A percentile compares a stretch with the other conserved stretches of the same genome.
These are phyloP conservation scores for Blera fallax DNA, from an alignment of 2,888 invertebrate genomes.

Conservation along the genomic window DNA sequence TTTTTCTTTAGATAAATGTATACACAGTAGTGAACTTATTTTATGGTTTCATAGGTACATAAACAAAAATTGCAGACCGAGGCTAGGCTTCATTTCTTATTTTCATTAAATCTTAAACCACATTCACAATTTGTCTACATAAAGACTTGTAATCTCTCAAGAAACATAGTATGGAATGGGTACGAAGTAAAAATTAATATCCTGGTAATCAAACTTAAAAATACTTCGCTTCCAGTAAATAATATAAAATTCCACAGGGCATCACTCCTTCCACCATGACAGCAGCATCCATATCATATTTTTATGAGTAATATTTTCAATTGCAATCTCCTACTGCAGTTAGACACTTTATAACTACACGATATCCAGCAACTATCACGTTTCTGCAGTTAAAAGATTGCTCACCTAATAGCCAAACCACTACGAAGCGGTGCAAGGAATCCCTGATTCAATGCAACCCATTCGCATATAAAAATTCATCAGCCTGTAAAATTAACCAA, in stretches of 20 bases:
- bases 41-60: too few species aligned
- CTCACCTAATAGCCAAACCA: neutral
- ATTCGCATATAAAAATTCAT: conserved; percentile 68
- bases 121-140: too few species aligned
- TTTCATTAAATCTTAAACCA: too few species aligned
- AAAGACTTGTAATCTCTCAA: too few species aligned
- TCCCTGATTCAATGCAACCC: conserved; percentile 32
- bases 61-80: too few species aligned
- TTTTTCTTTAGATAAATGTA: too few species aligned
- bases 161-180: too few species aligned
- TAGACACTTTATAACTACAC: neutral
- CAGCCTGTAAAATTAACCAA: conserved; percentile 68
- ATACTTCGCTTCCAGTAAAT: neutral
- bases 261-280: neutral
- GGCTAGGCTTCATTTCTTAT: too few species aligned
- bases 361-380: conserved; percentile 11
- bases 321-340: neutral
- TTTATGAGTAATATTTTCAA: neutral
- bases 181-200: too few species aligned
- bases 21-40: too few species aligned
- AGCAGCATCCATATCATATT: neutral
- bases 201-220: too few species aligned
- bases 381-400: conserved; percentile 16
- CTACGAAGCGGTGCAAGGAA: neutral
- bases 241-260: neutral